Base-by-base conservation (phyloP, 2,797 vertebrate species). In the Catamblyrhynchus diadema region DNA sequence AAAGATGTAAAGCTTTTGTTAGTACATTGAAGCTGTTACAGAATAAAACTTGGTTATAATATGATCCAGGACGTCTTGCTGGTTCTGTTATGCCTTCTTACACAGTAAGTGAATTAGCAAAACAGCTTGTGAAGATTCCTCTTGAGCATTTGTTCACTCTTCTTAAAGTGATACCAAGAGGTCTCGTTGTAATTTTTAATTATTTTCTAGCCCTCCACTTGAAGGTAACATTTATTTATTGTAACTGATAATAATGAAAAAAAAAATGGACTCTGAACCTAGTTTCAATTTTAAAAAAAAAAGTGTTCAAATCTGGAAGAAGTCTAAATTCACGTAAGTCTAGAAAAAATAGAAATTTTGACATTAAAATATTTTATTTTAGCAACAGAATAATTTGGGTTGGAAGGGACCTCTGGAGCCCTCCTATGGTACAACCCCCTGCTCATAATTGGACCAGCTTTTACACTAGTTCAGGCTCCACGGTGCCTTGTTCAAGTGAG, bases 81-180 rank as follows among this genome's bases (percentile, higher is more conserved):
- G 90, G 41, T 54, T 41, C 39, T 74, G 69, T 86, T 94, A 67
- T 74, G 69, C 86, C 78, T 92, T 77, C 32, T 93, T 85, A 75
- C 75, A 86, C 82, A 74, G 37, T 67, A 87, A 92, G 72, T 14
- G 70, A 89, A 80, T 89, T 75, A n/a, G 28, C 53, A 53, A 88
- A 81, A 27, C 2, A 13, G 30, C 73, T 20, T 22, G 54, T 48
- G 65, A 90, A 72, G 86, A 75, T 45, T 54, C 56, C 78, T 95
- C 94, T 75, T 44, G 41, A 95, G 94, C 51, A 54, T 97, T 97
- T 90, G 50, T 93, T 96, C 93, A 72, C 13, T 59, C 80, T 72
- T 82, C 22, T 86, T 81, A 74, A 88, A 91, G 79, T 77, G 71
- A 93, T 82, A 92, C 66, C 85, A 84, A 94, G 81, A 78, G 54